Evolutionary conservation across 2,888 invertebrate species (phyloP).

Genomic region (Noctuana brunneofusca): DNA sequence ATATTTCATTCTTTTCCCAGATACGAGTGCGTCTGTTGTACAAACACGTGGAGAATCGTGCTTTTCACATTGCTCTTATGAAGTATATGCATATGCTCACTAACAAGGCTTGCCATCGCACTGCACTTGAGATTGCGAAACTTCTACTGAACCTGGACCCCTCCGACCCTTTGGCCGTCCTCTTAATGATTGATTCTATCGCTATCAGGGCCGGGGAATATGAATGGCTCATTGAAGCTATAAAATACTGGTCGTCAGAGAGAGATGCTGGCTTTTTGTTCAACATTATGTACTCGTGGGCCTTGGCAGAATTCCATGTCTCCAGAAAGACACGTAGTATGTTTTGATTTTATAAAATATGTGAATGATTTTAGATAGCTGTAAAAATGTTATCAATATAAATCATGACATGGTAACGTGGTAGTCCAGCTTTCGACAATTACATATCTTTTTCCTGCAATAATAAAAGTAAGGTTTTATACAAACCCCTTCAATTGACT

Average conservation of each 20-base stretch:
- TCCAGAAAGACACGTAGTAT: conserved; percentile 49
- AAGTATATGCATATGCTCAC: conserved; percentile 89
- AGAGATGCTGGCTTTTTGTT: conserved; percentile 51
- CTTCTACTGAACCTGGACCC: conserved; percentile 89
- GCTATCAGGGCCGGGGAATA: conserved; percentile 89
- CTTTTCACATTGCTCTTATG: conserved; percentile 85
- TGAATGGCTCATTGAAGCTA: conserved; percentile 83
- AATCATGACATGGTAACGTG: too few species aligned
- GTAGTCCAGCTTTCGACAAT: too few species aligned
- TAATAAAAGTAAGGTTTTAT: too few species aligned
- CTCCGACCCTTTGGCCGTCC: conserved; percentile 88
- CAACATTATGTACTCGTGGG: conserved; percentile 60
- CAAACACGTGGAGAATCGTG: conserved; percentile 58
- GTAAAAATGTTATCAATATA: too few species aligned
- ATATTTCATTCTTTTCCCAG: conserved; percentile 48
- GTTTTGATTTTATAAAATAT: too few species aligned
- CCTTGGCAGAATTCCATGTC: conserved; percentile 59
- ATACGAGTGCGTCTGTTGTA: conserved; percentile 56
- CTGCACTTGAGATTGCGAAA: conserved; percentile 93
- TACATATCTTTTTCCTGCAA: too few species aligned
- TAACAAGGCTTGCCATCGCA: conserved; percentile 91
- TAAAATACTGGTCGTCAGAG: conserved; percentile 47
- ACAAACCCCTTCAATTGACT: too few species aligned
- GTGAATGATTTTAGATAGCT: too few species aligned
- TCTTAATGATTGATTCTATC: conserved; percentile 90